Evolutionary conservation across 1,140 invertebrate genomes (phyloP).

Genomic region (Pseudomyrmex concolor): DNA sequence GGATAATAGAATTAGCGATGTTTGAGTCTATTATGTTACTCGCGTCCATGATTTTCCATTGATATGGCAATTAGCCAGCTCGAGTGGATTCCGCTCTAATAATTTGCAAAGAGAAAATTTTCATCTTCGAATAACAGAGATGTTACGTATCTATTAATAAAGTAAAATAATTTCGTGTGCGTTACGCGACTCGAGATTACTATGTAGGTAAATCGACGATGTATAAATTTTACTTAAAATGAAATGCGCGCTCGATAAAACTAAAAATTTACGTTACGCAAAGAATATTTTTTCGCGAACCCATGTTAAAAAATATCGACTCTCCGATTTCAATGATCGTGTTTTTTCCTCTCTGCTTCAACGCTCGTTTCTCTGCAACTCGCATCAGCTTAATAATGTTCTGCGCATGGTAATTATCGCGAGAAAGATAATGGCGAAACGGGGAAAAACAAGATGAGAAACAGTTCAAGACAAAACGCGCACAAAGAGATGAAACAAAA

Average conservation of each 20-base stretch:
- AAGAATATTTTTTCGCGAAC: neutral
- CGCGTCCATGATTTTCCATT: slow-evolving; percentile 30
- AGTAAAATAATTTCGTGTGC: neutral
- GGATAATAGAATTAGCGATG: slow-evolving; percentile 48
- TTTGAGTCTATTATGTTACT: slow-evolving; percentile 51
- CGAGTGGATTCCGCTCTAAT: neutral
- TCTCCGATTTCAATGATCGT: slow-evolving; percentile 26
- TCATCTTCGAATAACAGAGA: neutral
- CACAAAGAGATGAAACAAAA: neutral
- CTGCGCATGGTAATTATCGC: slow-evolving; percentile 53
- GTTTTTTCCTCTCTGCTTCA: neutral
- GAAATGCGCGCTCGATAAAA: neutral
- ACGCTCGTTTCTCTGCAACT: slow-evolving; percentile 12
- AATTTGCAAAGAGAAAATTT: slow-evolving; percentile 1
- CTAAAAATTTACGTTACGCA: neutral
- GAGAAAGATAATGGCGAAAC: neutral
- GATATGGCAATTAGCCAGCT: slow-evolving; percentile 38
- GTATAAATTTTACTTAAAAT: too few relatives aligned
- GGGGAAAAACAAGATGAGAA: neutral
- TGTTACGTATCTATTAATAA: neutral
- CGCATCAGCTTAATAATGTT: slow-evolving; percentile 66
- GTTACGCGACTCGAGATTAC: too few relatives aligned
- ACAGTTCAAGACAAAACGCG: neutral
- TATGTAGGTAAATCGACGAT: too few relatives aligned
- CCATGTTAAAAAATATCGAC: neutral